Base-by-base conservation (phyloP, 2,888 invertebrate genomes). In the Nemotelus pantherinus region DNA sequence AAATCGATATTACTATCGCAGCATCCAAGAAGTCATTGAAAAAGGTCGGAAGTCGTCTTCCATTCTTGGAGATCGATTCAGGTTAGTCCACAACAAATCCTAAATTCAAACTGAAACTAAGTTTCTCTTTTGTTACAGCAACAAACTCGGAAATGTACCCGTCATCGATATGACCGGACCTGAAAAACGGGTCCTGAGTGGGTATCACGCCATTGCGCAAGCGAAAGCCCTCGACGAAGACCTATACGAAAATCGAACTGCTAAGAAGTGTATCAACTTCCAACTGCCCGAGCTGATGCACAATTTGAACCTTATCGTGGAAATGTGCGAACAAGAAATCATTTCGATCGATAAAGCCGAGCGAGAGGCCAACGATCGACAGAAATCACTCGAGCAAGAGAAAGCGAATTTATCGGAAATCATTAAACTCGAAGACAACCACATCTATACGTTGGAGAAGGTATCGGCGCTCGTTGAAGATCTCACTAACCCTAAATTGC, bases 111-210 rank as follows among this genome's bases (percentile, higher is more conserved):
- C 25, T 25, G 25, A 25, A 25, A 25, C 25, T 25, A 25, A 25
- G 25, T 25, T 58, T 58, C 2, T 67, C 39, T 47, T 68, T 58
- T 4, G 43, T 80, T 79, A 9, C 76, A 90, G 90, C 79, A 89
- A 87, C 83, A 93, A 94, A 82, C 87, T 96, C 71, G 92, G 93
- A 50, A 95, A 95, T 86, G 97, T 97, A 60, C 98, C 98, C 82
- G 98, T 99, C 9, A 99, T 99, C 80, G 99, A 99, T 87, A 96
- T 99, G 97, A 99, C 99, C 5, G 99, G 99, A 0, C 95, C 95
- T 0, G 96, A 99, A 86, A 94, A 95, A 85, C 91, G 97, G 77
- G 94, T 99, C 55, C 89, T 97, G 2, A 95, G 94, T 84, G 97
- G 97, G 0, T 98, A 98, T 86, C 96, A 97, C 87, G 97, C 97